phyloP scores from a whole-genome alignment of 1,140 invertebrate species.

The Saccostrea cuccullata region DNA sequence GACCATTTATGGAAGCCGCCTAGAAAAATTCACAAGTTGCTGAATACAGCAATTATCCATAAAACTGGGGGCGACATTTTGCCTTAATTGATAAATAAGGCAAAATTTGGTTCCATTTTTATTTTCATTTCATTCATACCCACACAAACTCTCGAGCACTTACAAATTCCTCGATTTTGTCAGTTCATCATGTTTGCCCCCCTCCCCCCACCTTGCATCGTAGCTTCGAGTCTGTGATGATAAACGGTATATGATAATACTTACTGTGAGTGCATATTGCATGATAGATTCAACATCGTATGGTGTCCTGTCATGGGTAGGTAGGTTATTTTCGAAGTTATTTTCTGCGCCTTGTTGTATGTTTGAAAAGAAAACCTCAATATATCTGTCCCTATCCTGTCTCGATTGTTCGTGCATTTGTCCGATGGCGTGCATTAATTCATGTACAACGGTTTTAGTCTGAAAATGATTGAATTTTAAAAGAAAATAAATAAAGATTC shows the following conservation, averaged over 20 bases:
- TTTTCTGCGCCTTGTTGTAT: neutral
- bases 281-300: constrained; percentile 19
- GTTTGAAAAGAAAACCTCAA: neutral
- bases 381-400: neutral
- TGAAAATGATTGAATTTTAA: neutral
- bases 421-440: constrained; percentile 19
- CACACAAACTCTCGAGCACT: no score
- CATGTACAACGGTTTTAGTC: neutral
- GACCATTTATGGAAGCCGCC: neutral
- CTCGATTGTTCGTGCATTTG: neutral
- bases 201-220: no score
- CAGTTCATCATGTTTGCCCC: no score
- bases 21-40: neutral
- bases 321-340: neutral
- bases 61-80: no score
- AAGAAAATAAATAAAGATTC: neutral
- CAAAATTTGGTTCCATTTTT: no score
- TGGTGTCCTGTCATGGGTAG: constrained; percentile 21
- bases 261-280: constrained; percentile 20
- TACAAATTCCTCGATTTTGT: no score
- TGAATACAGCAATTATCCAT: no score
- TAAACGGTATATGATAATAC: neutral
- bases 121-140: no score
- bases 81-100: no score
- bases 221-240: no score